phyloP scores from a whole-genome alignment of 2,888 invertebrate species.

The Thymelicus acteon region DNA sequence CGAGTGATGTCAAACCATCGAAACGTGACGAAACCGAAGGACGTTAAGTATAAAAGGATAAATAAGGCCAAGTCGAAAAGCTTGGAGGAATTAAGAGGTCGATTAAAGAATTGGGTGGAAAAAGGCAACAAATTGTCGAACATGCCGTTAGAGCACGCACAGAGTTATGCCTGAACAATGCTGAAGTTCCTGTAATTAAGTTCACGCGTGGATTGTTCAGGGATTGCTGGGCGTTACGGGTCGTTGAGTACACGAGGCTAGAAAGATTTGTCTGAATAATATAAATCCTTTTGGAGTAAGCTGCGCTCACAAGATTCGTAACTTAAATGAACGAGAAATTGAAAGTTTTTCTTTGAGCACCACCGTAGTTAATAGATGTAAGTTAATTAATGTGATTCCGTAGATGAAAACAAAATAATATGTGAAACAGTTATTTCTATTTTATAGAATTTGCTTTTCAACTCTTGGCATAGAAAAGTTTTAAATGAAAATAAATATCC shows the following conservation, averaged over 20 bases:
- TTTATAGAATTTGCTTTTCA: constrained; percentile 20
- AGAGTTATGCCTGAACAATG: constrained; percentile 84
- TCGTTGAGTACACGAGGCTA: constrained; percentile 16
- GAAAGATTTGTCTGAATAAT: constrained; percentile 8
- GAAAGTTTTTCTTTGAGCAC: constrained; percentile 14
- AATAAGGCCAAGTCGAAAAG: constrained; percentile 96
- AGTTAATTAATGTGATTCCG: constrained; percentile 8
- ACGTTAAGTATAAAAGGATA: constrained; percentile 95
- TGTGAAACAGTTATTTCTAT: constrained; percentile 3
- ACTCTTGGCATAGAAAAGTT: constrained; percentile 24
- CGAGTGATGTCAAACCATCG: constrained; percentile 96
- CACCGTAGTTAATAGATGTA: constrained; percentile 10
- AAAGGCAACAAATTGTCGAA: constrained; percentile 89
- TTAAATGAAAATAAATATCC: not conserved
- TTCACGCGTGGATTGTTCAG: constrained; percentile 37
- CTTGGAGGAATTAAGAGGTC: constrained; percentile 92
- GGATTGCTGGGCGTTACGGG: constrained; percentile 6
- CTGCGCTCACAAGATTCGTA: constrained; percentile 7
- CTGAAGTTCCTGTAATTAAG: constrained; percentile 43
- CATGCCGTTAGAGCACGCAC: constrained; percentile 88
- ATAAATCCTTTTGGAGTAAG: not conserved
- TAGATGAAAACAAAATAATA: constrained; percentile 8
- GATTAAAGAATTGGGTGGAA: constrained; percentile 94
- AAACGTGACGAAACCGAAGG: constrained; percentile 95
- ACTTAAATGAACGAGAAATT: constrained; percentile 6